Conservation (phyloP, 2,888 invertebrate species). For the Cataglyphis cursor region DNA sequence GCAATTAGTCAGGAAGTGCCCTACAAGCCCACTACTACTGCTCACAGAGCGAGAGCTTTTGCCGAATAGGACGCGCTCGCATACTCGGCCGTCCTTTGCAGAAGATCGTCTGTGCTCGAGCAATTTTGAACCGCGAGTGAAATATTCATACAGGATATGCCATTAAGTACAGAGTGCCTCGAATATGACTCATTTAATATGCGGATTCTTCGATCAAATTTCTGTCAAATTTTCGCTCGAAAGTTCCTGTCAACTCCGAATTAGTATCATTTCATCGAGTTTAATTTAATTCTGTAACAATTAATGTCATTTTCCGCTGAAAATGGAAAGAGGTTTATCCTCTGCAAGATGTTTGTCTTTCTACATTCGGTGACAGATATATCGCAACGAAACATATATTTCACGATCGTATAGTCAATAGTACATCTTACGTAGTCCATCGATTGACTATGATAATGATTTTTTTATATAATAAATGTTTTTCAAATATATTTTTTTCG, state of each 20-base stretch:
- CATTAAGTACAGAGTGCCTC: neutral
- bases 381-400: neutral
- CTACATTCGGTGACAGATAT: neutral
- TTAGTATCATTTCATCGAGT: neutral
- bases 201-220: conserved; percentile 27
- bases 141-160: conserved; percentile 39
- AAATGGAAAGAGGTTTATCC: neutral
- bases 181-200: conserved; percentile 16
- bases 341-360: neutral
- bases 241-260: neutral
- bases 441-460: neutral
- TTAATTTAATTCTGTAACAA: conserved; percentile 13
- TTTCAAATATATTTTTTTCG: conserved; percentile 33
- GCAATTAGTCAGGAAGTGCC: conserved; percentile 83
- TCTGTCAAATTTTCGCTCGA: conserved; percentile 4
- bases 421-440: neutral
- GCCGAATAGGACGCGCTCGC: conserved; percentile 71
- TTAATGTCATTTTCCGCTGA: neutral
- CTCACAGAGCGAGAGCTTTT: conserved; percentile 71
- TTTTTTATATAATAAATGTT: conserved; percentile 4
- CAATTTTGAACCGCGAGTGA: conserved; percentile 40
- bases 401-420: neutral
- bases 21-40: conserved; percentile 78
- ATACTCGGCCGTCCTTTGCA: conserved; percentile 65
- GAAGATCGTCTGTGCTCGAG: conserved; percentile 35